Evolutionary conservation across 2,797 vertebrate genomes (phyloP).

Genomic region (Lemur catta): DNA sequence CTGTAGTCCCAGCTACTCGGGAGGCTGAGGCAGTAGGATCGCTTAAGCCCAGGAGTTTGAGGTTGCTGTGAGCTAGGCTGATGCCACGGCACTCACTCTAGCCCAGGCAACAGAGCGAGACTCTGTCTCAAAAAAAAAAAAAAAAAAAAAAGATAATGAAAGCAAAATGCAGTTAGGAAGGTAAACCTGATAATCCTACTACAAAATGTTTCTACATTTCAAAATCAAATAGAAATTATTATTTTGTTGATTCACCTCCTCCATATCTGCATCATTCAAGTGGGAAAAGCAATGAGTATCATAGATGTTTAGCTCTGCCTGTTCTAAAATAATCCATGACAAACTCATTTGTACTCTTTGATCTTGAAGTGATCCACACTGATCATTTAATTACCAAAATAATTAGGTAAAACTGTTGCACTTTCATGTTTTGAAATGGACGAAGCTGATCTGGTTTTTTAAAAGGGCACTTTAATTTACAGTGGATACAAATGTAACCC

Average conservation of each 20-base stretch:
- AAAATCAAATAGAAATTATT: background rate
- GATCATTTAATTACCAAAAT: slow-evolving; percentile 27
- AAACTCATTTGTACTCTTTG: slow-evolving; percentile 4
- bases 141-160: background rate
- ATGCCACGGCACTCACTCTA: no score
- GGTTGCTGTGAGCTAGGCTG: no score
- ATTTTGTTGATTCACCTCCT: background rate
- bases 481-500: background rate
- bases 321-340: background rate
- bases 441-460: background rate
- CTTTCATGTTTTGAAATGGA: background rate
- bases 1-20: no score
- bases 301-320: background rate
- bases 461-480: background rate
- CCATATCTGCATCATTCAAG: background rate
- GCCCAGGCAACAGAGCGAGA: no score
- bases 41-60: no score
- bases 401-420: slow-evolving; percentile 15
- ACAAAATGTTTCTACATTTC: background rate
- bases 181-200: background rate
- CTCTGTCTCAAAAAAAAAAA: no score
- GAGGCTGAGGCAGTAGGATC: no score
- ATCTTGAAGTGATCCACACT: background rate
- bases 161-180: slow-evolving; percentile 4
- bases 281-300: background rate